Evolutionary conservation across 2,888 invertebrate species (phyloP), one percentile per base, ranked within the genome.

Genomic region (Saturnia pavonia): DNA sequence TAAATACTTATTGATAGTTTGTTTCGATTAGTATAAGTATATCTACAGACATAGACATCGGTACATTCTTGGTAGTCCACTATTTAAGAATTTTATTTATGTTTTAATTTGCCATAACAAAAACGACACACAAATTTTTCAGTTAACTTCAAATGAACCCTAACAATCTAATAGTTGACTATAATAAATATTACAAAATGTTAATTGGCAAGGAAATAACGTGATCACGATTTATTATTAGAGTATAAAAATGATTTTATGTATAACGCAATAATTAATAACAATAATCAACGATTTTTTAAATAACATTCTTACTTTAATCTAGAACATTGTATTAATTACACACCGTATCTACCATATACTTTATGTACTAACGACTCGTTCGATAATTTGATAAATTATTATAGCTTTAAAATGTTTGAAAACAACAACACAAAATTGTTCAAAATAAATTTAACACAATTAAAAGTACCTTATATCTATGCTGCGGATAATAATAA

Each of bases 201-300:
- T 60, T 54, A 9, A 60, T 27, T 27, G 27, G 54, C 68, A 68
- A 68, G 68, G 68, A 68, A 68, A 68, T 34, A 22, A 42, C 34
- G 34, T 22, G 40, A 68, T 54, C 54, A 68, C 40, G 54, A 68
- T 22, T n/a, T 65, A 9, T 65, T 40, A 40, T 40, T 65, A 34
- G 14, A 60, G n/a, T 65, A n/a, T 40, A 8, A 65, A 27, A 65
- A 65, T 65, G n/a, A 40, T n/a, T 65, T 40, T 40, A 40, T 65
- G 9, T 7, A 12, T 40, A 40, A 65, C n/a, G 22, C 22, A 40
- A 63, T 27, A 60, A 16, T 27, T 27, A n/a, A n/a, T n/a, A n/a
- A n/a, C 22, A 40, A 63, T 27, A 60, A 16, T 27, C 12, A 60
- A 40, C 40, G 19, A 27, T 60, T 12, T 12, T 19, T 34, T 63